These are phyloP conservation scores for Lordiphosa andalusiaca DNA, from an alignment of 2,888 invertebrate genomes.

Conservation along the genomic window DNA sequence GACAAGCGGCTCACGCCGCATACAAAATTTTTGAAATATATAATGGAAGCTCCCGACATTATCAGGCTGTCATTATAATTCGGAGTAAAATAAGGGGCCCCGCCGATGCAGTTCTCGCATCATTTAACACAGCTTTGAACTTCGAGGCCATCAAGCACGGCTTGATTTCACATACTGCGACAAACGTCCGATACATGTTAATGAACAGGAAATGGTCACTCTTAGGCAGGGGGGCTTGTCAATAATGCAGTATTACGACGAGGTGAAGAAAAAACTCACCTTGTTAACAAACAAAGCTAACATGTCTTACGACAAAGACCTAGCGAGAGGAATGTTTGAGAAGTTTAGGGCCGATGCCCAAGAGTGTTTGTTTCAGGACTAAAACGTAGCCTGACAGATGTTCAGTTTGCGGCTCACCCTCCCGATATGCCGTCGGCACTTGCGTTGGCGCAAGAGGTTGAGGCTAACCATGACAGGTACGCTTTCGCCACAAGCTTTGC, in stretches of 20 bases:
- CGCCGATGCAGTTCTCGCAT: neutral
- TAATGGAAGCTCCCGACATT: constrained; percentile 1
- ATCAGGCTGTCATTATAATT: constrained; percentile 1
- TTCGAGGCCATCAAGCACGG: constrained; percentile 5
- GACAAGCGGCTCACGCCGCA: neutral
- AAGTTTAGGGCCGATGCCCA: neutral
- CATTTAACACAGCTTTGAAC: neutral
- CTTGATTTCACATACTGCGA: constrained; percentile 4
- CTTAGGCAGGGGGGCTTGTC: constrained; percentile 2
- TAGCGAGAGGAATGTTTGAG: neutral
- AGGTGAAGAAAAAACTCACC: constrained; percentile 10
- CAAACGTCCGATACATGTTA: constrained; percentile 3
- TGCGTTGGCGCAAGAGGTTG: too few species aligned
- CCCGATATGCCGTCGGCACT: too few species aligned
- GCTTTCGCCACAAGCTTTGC: too few species aligned
- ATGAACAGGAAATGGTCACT: constrained; percentile 1
- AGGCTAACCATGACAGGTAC: too few species aligned
- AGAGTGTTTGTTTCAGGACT: constrained; percentile 3
- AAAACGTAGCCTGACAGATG: neutral
- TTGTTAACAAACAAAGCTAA: constrained; percentile 3
- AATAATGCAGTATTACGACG: constrained; percentile 8
- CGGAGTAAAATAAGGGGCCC: constrained; percentile 4
- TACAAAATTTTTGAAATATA: neutral
- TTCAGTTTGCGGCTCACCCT: too few species aligned
- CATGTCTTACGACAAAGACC: neutral